A percentile compares a stretch with the other conserved stretches of the same genome.
Evolutionary conservation across 1,140 invertebrate species (phyloP).

Genomic region (Nasonia giraulti): DNA sequence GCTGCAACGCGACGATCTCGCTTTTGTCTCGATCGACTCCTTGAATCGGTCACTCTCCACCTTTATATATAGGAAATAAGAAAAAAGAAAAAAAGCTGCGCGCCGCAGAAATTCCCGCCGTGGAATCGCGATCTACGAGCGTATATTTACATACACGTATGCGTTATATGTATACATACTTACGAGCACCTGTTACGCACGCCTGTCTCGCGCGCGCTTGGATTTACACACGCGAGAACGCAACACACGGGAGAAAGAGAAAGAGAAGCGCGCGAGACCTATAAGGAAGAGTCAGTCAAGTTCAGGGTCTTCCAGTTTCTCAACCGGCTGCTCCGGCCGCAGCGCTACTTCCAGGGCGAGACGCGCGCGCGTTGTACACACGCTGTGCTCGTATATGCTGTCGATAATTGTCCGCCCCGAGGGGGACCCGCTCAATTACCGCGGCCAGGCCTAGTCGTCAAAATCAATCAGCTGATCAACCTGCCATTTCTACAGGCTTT

Average conservation of each 20-base stretch:
- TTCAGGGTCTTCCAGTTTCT: conserved; percentile 69
- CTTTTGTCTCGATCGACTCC: neutral
- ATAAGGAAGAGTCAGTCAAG: conserved; percentile 69
- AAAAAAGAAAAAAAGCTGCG: neutral
- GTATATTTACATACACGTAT: conserved; percentile 20
- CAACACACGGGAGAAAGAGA: neutral
- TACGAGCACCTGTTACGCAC: conserved; percentile 36
- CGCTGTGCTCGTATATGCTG: neutral
- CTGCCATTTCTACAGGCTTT: neutral
- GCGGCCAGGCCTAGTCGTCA: conserved; percentile 21
- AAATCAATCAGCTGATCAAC: conserved; percentile 49
- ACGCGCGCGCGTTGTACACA: neutral
- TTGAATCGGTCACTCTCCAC: conserved; percentile 26
- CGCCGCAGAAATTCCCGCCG: neutral
- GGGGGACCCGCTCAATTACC: conserved; percentile 1
- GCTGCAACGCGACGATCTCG: neutral
- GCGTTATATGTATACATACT: neutral
- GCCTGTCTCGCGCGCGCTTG: neutral
- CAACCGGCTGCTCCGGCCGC: conserved; percentile 51
- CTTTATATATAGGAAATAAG: neutral
- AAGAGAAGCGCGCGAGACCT: conserved; percentile 25
- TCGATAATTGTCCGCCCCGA: neutral
- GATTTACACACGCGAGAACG: neutral
- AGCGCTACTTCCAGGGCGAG: conserved; percentile 34
- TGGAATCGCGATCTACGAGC: neutral